Evolutionary conservation across 2,113 vertebrate genomes (phyloP).

Genomic region (Sakesphorus luctuosus): DNA sequence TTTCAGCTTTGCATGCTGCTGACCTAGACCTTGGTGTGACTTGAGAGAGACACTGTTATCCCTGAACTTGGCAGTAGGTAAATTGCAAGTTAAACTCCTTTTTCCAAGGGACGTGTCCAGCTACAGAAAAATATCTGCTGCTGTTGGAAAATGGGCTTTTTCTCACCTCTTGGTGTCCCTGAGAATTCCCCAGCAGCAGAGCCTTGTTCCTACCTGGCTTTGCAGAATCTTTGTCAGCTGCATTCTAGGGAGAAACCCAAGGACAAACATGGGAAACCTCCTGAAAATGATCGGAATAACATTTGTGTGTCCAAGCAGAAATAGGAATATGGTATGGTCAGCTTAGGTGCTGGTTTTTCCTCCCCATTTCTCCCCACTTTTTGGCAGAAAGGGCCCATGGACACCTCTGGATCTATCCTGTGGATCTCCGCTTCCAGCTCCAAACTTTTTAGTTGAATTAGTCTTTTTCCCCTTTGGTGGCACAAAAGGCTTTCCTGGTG

Average conservation of each 20-base stretch:
- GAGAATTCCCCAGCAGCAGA: background rate
- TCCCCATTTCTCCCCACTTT: background rate
- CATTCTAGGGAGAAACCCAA: background rate
- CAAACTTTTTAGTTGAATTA: background rate
- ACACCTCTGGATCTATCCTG: background rate
- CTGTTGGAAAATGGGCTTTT: background rate
- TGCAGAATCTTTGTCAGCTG: background rate
- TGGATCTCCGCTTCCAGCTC: background rate
- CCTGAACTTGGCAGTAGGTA: background rate
- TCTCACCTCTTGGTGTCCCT: background rate
- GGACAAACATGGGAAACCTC: fast-evolving
- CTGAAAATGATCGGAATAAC: background rate
- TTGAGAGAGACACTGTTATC: background rate
- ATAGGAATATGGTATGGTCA: fast-evolving
- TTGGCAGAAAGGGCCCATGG: background rate
- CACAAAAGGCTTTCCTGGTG: background rate
- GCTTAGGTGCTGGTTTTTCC: fast-evolving
- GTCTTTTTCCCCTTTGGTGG: background rate
- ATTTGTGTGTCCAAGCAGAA: background rate
- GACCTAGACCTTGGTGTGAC: background rate
- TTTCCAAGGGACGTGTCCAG: background rate
- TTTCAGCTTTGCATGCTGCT: background rate
- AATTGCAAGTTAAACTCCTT: background rate
- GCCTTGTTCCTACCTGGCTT: background rate
- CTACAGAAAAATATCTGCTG: background rate